Percentiles rank a stretch among this genome's conserved stretches.
Conservation (phyloP, 2,888 invertebrate genomes). For the Hirudinaria manillensis region DNA sequence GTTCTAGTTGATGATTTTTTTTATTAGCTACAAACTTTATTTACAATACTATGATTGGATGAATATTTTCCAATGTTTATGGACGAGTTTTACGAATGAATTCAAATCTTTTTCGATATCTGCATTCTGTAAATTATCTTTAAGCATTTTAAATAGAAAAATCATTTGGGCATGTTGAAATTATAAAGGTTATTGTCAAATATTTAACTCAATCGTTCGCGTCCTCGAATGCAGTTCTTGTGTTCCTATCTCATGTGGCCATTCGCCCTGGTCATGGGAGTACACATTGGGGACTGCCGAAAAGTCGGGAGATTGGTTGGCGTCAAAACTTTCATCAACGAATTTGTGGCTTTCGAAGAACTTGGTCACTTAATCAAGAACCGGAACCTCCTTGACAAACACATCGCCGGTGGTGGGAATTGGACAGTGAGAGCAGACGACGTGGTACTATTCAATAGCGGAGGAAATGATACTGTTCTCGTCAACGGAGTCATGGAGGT, state of each 20-base stretch:
- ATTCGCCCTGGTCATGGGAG: slow-evolving; percentile 77
- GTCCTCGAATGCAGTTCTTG: slow-evolving; percentile 52
- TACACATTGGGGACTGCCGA: slow-evolving; percentile 63
- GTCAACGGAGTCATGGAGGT: slow-evolving; percentile 43
- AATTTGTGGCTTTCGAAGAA: slow-evolving; percentile 77
- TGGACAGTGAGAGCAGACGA: slow-evolving; percentile 29
- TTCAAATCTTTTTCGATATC: no score
- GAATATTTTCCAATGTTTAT: no score
- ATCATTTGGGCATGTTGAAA: no score
- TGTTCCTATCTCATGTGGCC: slow-evolving; percentile 86
- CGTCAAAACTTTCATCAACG: slow-evolving; percentile 80
- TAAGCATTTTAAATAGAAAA: no score
- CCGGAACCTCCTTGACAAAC: slow-evolving; percentile 38
- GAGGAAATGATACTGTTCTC: slow-evolving; percentile 37
- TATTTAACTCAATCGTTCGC: no score
- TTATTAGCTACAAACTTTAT: no score
- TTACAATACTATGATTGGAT: no score
- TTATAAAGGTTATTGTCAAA: no score
- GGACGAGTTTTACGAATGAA: no score
- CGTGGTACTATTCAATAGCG: slow-evolving; percentile 30
- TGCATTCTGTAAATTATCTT: no score
- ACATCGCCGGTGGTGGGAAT: slow-evolving; percentile 40
- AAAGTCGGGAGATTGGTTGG: slow-evolving; percentile 74
- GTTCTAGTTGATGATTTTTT: background rate
- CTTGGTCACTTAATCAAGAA: slow-evolving; percentile 42